phyloP scores from a whole-genome alignment of 2,888 invertebrate species.

The Baronia brevicornis region DNA sequence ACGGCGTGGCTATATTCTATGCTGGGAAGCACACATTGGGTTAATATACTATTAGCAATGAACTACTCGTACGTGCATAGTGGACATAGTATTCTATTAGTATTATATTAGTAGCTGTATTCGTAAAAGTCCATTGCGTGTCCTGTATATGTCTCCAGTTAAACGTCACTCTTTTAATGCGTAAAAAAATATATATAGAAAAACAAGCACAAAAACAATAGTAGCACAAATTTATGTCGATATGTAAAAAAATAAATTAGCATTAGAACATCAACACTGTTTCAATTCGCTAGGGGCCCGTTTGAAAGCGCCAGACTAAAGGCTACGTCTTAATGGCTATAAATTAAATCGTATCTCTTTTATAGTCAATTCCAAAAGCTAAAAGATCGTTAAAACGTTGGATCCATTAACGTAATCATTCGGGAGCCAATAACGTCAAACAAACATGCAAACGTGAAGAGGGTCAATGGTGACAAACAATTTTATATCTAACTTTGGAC shows the following conservation, averaged over 20 bases:
- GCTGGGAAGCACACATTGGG: too few species aligned
- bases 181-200: too few species aligned
- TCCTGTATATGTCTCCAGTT: too few species aligned
- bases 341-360: conserved; percentile 64
- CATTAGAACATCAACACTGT: conserved; percentile 10
- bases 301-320: conserved; percentile 29
- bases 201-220: too few species aligned
- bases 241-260: conserved; percentile 9
- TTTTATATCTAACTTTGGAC: conserved; percentile 10
- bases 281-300: conserved; percentile 42
- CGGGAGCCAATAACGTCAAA: conserved; percentile 60
- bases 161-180: too few species aligned
- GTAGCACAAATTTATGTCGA: too few species aligned
- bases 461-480: conserved; percentile 3
- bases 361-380: conserved; percentile 62
- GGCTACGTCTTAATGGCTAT: conserved; percentile 50
- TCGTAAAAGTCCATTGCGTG: too few species aligned
- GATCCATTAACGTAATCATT: conserved; percentile 67
- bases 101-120: too few species aligned
- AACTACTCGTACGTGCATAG: too few species aligned
- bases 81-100: too few species aligned
- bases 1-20: too few species aligned
- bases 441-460: conserved; percentile 48
- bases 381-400: conserved; percentile 58
- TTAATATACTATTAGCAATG: too few species aligned